Evolutionary conservation across 2,797 vertebrate species (phyloP), one percentile per base, ranked within the genome.

Genomic region (Catostomus latipinnis): DNA sequence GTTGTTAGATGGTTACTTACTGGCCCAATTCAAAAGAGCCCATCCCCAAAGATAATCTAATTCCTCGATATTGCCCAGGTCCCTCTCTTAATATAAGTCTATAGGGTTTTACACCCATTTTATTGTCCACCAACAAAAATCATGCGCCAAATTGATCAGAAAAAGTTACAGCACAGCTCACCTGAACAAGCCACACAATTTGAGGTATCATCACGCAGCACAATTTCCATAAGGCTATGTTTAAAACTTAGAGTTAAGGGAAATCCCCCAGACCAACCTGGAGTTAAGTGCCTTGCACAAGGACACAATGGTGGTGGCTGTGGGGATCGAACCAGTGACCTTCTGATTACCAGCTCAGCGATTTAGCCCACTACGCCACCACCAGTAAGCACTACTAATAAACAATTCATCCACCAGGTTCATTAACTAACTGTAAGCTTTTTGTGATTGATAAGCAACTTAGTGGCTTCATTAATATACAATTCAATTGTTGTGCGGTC

Each of bases 371-470:
- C 16, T 18, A 18, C 16, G 16, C 16, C 16, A 18, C 16, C 16
- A 18, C 16, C 16, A 18, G 16, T 18, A 18, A 46, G 22, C 53
- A 16, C 45, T 52, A 68, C 49, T 53, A 22, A 68, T 46, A 45
- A 71, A 58, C 9, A 58, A 43, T 71, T 58, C 48, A 4, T 13
- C 6, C 43, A 14, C 9, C 13, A 22, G 18, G 43, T 46, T 45
- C 13, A 57, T 48, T 12, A 13, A 4, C 1, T 46, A 9, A 18
- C 16, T 43, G 16, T 43, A 1, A 43, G 0, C 52, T 13, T 5
- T 14, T 77, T 60, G 60, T 46, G 1, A 45, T 77, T 49, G 53
- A 43, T 76, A 50, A 50, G 54, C 46, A 68, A 60, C 65, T 60
- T 18, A 34, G 34, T 34, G 34, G 4, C 13, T 0, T 11, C 12